Evolutionary conservation across 2,888 invertebrate species (phyloP).

Genomic region (Rhorus exstirpatorius): DNA sequence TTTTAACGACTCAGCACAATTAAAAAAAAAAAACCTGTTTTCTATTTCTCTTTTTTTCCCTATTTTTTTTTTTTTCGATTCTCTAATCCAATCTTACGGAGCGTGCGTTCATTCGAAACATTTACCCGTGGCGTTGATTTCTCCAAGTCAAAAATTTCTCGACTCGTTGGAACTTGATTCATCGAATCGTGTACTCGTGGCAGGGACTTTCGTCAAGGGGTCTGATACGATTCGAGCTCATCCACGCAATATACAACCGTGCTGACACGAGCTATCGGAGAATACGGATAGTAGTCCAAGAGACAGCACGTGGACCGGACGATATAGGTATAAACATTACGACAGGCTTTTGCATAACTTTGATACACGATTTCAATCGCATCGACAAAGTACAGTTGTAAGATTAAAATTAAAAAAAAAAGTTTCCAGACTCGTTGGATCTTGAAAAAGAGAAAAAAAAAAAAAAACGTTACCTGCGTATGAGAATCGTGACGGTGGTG

Average conservation of each 20-base stretch:
- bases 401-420: background rate
- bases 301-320: constrained; percentile 43
- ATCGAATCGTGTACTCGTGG: constrained; percentile 10
- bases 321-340: constrained; percentile 24
- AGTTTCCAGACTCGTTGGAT: background rate
- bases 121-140: background rate
- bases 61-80: no score
- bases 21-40: no score
- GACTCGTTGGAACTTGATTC: background rate
- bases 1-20: no score
- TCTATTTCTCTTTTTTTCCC: no score
- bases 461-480: constrained; percentile 91
- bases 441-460: background rate
- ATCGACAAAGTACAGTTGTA: background rate
- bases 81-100: no score
- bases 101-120: no score
- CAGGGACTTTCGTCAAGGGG: background rate
- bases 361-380: background rate
- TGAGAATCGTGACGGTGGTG: constrained; percentile 95
- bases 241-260: constrained; percentile 24
- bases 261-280: background rate
- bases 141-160: background rate
- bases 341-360: constrained; percentile 9
- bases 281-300: constrained; percentile 36
- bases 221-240: background rate